These are phyloP conservation scores for Mustela lutreola DNA, from an alignment of 2,113 vertebrate species.

Conservation along the genomic window DNA sequence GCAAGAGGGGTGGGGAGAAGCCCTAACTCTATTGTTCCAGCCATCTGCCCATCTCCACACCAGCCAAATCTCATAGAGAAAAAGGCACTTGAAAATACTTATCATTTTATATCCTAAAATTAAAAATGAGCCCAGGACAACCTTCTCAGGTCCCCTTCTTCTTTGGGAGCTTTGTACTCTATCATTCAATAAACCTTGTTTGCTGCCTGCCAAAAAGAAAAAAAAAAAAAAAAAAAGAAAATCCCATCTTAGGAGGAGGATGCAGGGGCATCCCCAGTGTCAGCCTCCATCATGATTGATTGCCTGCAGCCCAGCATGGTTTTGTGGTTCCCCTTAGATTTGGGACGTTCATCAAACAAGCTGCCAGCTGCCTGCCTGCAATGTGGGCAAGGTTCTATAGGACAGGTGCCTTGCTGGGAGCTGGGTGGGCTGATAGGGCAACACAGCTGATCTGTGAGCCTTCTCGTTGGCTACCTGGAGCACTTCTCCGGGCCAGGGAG, in stretches of 20 bases:
- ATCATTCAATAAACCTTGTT: neutral
- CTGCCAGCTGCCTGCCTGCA: constrained; percentile 63
- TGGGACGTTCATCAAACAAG: constrained; percentile 73
- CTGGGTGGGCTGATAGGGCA: neutral
- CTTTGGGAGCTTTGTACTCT: neutral
- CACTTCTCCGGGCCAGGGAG: neutral
- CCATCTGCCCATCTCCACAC: neutral
- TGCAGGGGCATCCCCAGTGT: neutral
- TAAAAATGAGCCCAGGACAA: neutral
- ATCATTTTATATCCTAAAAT: neutral
- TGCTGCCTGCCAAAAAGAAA: neutral
- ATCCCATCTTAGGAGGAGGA: neutral
- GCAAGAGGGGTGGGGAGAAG: neutral
- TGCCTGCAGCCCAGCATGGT: constrained; percentile 54
- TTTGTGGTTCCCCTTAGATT: constrained; percentile 73
- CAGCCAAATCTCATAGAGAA: neutral
- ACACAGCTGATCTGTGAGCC: neutral
- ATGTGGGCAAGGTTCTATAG: neutral
- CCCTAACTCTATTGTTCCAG: neutral
- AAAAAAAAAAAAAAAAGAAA: neutral
- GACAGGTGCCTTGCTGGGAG: neutral
- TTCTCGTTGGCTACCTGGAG: neutral
- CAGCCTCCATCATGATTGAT: neutral
- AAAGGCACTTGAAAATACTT: neutral
- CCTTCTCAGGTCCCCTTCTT: neutral